phyloP scores from a whole-genome alignment of 2,113 vertebrate species.

The Phalacrocorax carbo region DNA sequence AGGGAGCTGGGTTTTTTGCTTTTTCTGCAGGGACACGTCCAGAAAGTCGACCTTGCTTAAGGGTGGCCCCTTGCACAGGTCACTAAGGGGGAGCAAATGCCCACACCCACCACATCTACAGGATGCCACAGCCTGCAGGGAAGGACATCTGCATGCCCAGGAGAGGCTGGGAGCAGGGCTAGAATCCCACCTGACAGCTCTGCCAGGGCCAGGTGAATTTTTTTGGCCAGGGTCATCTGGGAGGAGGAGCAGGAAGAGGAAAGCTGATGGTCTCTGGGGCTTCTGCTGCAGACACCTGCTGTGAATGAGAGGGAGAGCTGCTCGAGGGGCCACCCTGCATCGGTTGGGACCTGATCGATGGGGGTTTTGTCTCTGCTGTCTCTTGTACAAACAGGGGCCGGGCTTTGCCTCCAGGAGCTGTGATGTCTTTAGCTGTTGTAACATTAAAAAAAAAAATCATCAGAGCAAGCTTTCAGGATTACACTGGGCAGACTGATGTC shows the following conservation, averaged over 20 bases:
- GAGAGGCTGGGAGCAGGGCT: background rate
- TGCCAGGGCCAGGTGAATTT: background rate
- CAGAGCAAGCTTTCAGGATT: background rate
- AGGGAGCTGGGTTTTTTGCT: background rate
- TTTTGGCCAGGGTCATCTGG: background rate
- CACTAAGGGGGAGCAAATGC: background rate
- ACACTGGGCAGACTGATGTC: background rate
- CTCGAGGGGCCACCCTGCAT: accelerated
- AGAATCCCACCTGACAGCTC: background rate
- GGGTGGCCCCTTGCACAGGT: no score
- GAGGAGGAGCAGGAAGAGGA: background rate
- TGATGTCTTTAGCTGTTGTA: background rate
- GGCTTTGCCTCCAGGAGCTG: background rate
- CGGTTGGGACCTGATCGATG: accelerated
- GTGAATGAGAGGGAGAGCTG: accelerated
- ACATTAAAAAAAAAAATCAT: background rate
- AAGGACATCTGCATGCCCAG: background rate
- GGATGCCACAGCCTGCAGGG: background rate
- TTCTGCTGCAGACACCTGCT: background rate
- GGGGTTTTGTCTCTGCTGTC: background rate
- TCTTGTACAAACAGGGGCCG: accelerated
- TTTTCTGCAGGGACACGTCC: accelerated
- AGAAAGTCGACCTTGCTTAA: background rate
- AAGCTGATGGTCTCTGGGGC: background rate
- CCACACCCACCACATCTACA: background rate